Percentiles rank a stretch among this genome's conserved stretches.
Evolutionary conservation across 2,888 invertebrate genomes (phyloP).

Genomic region (Aplocera efformata): DNA sequence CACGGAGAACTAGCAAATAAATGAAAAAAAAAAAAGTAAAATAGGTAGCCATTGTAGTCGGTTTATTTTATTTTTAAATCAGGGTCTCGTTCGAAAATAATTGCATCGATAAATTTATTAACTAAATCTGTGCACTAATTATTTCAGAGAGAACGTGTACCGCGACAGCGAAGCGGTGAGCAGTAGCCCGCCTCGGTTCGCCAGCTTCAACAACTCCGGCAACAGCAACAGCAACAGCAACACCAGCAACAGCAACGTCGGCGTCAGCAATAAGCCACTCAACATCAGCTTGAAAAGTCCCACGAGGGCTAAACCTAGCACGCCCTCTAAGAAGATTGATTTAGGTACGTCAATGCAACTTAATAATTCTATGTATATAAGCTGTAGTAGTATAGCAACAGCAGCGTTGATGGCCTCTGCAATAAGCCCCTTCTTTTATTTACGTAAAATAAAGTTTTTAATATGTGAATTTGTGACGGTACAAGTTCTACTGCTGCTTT

Average conservation of each 20-base stretch:
- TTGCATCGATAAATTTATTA: not conserved
- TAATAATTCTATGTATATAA: too few species aligned
- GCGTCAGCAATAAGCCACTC: constrained; percentile 34
- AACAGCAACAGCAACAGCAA: constrained; percentile 3
- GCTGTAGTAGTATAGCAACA: too few species aligned
- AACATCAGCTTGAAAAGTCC: constrained; percentile 61
- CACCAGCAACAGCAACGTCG: constrained; percentile 15
- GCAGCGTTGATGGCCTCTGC: too few species aligned
- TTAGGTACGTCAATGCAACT: constrained; percentile 53
- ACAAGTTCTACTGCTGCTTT: too few species aligned
- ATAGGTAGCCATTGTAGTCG: too few species aligned
- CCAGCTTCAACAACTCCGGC: constrained; percentile 29
- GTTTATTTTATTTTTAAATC: too few species aligned
- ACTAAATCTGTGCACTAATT: not conserved
- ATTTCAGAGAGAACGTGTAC: constrained; percentile 74
- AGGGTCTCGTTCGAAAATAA: too few species aligned
- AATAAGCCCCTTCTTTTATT: not conserved
- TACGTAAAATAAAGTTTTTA: too few species aligned
- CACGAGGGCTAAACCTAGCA: constrained; percentile 40
- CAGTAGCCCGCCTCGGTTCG: constrained; percentile 58
- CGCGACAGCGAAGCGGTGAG: constrained; percentile 65
- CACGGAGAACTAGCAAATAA: too few species aligned
- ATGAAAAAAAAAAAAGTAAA: too few species aligned
- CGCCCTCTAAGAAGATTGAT: constrained; percentile 72
- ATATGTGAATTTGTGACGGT: too few species aligned